These are phyloP conservation scores for Chironomus riparius DNA, from an alignment of 2,888 invertebrate genomes.

Conservation along the genomic window DNA sequence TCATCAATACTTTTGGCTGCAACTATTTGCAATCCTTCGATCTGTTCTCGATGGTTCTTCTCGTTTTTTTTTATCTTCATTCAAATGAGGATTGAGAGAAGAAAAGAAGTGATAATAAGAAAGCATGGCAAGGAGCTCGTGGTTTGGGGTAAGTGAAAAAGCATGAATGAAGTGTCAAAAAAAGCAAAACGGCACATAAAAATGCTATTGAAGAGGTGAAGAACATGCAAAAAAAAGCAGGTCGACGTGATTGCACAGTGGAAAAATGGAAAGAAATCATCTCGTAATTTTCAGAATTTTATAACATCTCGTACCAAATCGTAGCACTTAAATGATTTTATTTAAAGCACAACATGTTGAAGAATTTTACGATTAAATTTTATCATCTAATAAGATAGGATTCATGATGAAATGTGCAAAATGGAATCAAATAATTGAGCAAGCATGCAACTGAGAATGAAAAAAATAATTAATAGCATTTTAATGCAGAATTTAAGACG, in stretches of 20 bases:
- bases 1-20: too few species aligned
- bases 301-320: not conserved
- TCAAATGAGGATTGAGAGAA: not conserved
- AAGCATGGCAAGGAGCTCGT: too few species aligned
- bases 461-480: slow-evolving; percentile 7
- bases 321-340: not conserved
- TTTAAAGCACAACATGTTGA: not conserved
- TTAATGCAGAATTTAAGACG: not conserved
- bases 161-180: not conserved
- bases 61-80: not conserved
- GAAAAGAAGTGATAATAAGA: too few species aligned
- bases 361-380: not conserved
- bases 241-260: not conserved
- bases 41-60: too few species aligned
- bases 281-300: slow-evolving; percentile 6
- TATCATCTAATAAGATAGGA: not conserved
- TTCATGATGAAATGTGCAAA: not conserved
- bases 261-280: not conserved
- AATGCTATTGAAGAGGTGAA: not conserved
- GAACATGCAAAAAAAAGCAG: not conserved
- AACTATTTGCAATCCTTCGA: too few species aligned
- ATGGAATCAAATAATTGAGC: not conserved
- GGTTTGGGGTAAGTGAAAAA: not conserved
- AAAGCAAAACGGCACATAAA: not conserved
- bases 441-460: not conserved